Conservation (phyloP, 2,113 vertebrate species). For the Tragulus kanchil region DNA sequence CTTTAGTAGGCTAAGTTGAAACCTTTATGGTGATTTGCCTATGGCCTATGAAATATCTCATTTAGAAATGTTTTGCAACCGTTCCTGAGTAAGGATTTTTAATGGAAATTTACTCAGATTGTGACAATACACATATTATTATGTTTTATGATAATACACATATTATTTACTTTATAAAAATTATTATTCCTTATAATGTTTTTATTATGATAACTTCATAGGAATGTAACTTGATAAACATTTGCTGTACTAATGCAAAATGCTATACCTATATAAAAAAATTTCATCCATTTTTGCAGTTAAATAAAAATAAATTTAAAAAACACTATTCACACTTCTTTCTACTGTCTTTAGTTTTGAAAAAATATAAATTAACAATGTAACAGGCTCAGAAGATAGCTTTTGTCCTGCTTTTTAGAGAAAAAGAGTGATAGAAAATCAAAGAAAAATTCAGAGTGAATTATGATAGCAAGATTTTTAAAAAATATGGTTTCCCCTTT, state of each 20-base stretch:
- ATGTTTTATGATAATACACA: not conserved
- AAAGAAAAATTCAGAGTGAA: constrained; percentile 63
- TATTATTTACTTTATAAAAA: not conserved
- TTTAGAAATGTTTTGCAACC: not conserved
- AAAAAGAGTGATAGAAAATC: constrained; percentile 55
- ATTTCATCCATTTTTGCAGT: not conserved
- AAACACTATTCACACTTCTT: not conserved
- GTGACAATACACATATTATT: not conserved
- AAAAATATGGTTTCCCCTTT: not conserved
- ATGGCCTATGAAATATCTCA: not conserved
- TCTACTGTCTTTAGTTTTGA: constrained; percentile 49
- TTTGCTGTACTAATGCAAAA: constrained; percentile 24
- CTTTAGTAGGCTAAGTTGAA: not conserved
- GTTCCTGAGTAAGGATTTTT: not conserved
- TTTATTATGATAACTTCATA: not conserved
- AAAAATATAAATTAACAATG: not conserved
- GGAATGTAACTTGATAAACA: not conserved
- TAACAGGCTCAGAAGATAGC: constrained; percentile 6
- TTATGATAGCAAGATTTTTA: constrained; percentile 31
- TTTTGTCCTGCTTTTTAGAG: constrained; percentile 11
- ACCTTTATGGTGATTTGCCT: not conserved
- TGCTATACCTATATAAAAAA: not conserved
- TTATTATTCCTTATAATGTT: not conserved
- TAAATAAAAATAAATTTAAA: not conserved
- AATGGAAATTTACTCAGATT: not conserved